Conservation (phyloP, 2,113 vertebrate genomes). For the Spilogale gracilis region DNA sequence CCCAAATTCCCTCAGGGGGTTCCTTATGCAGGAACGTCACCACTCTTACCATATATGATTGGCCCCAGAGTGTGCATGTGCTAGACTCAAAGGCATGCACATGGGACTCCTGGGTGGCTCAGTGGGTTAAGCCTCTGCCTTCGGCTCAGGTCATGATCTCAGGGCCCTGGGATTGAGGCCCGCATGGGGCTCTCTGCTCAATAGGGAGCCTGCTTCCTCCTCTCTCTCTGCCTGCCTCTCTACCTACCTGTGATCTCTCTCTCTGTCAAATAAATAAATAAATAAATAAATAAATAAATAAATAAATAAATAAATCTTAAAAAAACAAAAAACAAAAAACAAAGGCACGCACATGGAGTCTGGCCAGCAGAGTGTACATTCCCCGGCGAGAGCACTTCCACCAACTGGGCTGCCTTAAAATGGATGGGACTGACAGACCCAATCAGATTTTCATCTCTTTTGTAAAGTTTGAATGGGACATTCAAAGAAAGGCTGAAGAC, state of each 20-base stretch:
- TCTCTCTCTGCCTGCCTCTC: no score
- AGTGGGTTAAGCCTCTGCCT: no score
- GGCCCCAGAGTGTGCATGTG: background rate
- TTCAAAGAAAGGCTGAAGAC: slow-evolving; percentile 68
- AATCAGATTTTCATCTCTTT: slow-evolving; percentile 73
- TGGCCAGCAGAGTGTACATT: background rate
- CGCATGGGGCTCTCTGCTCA: no score
- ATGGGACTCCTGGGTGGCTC: no score
- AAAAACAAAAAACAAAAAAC: no score
- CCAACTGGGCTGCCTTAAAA: slow-evolving; percentile 47
- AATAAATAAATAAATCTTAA: no score
- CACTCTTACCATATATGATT: background rate
- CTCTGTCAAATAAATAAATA: no score
- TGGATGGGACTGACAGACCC: slow-evolving; percentile 50
- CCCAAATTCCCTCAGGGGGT: background rate
- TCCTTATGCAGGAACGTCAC: background rate
- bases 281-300: no score
- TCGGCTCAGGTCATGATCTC: no score
- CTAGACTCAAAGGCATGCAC: background rate
- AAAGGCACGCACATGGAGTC: slow-evolving; percentile 12
- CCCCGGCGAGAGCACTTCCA: slow-evolving; percentile 37
- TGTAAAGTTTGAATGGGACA: slow-evolving; percentile 74
- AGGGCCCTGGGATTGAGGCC: no score
- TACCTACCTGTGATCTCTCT: no score
- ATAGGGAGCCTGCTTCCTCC: no score